Evolutionary conservation across 2,797 vertebrate genomes (phyloP).

Genomic region (Oryzias dopingdopingensis): DNA sequence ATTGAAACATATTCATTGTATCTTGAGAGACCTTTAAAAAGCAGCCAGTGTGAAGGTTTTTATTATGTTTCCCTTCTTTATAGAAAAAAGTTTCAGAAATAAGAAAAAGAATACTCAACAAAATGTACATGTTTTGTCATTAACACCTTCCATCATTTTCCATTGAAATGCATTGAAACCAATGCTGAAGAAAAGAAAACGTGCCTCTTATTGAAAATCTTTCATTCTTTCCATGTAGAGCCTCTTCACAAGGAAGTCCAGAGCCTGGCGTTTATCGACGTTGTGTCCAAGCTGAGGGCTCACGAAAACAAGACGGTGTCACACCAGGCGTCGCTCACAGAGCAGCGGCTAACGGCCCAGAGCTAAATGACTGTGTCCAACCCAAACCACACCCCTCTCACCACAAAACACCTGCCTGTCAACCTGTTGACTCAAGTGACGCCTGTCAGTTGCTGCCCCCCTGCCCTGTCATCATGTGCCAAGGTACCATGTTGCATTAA

Average conservation of each 20-base stretch:
- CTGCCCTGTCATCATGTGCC: conserved; percentile 78
- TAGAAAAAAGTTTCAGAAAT: too few relatives aligned
- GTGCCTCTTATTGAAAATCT: too few relatives aligned
- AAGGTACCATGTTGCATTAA: conserved; percentile 73
- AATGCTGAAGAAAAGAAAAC: neutral
- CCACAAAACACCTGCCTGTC: conserved; percentile 57
- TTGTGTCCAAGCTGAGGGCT: conserved; percentile 90
- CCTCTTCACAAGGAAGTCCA: conserved; percentile 93
- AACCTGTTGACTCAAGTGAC: conserved; percentile 55
- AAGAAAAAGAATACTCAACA: too few relatives aligned
- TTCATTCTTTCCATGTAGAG: conserved; percentile 72
- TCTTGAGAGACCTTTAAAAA: too few relatives aligned
- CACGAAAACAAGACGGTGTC: conserved; percentile 98
- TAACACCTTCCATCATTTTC: too few relatives aligned
- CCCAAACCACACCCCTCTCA: conserved; percentile 25
- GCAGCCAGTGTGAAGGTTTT: too few relatives aligned
- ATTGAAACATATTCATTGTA: too few relatives aligned
- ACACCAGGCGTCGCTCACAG: conserved; percentile 95
- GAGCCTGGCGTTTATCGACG: conserved; percentile 89
- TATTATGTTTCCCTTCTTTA: too few relatives aligned
- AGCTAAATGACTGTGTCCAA: conserved; percentile 86
- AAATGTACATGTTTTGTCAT: too few relatives aligned
- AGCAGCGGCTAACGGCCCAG: conserved; percentile 95
- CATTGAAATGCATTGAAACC: neutral
- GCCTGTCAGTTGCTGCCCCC: conserved; percentile 32